A percentile compares a stretch with the other conserved stretches of the same genome.
Conservation (phyloP, 2,797 vertebrate genomes). For the Eulemur albifrons region DNA sequence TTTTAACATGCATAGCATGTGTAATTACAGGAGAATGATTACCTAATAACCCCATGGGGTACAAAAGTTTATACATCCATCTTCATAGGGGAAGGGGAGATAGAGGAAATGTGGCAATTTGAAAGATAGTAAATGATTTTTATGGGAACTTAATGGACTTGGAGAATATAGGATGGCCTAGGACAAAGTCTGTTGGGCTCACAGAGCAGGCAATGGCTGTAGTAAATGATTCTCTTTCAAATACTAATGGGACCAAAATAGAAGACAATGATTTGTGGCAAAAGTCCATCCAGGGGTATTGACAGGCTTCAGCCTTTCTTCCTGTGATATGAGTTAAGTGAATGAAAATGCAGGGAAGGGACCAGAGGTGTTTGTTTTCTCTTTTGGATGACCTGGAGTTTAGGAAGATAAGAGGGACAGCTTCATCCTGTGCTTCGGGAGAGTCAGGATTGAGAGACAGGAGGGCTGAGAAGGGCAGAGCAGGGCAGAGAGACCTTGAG, state of each 20-base stretch:
- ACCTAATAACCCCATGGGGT: neutral
- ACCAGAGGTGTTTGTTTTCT: neutral
- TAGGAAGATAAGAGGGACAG: neutral
- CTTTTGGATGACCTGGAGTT: neutral
- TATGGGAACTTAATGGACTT: neutral
- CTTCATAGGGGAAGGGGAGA: neutral
- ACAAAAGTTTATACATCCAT: neutral
- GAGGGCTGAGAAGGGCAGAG: neutral
- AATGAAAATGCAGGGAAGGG: neutral
- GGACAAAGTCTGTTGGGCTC: neutral
- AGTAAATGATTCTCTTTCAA: neutral
- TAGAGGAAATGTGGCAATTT: neutral
- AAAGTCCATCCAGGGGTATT: neutral
- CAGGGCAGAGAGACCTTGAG: neutral
- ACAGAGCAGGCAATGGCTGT: neutral
- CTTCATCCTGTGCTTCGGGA: neutral
- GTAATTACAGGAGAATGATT: neutral
- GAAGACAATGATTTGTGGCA: neutral
- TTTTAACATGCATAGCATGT: neutral
- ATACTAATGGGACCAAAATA: neutral
- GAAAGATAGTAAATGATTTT: neutral
- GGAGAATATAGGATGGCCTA: neutral
- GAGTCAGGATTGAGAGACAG: neutral
- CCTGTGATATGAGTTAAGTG: neutral
- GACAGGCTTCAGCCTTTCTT: neutral